Evolutionary conservation across 2,113 vertebrate genomes (phyloP).

Genomic region (Sisor rabdophorus): DNA sequence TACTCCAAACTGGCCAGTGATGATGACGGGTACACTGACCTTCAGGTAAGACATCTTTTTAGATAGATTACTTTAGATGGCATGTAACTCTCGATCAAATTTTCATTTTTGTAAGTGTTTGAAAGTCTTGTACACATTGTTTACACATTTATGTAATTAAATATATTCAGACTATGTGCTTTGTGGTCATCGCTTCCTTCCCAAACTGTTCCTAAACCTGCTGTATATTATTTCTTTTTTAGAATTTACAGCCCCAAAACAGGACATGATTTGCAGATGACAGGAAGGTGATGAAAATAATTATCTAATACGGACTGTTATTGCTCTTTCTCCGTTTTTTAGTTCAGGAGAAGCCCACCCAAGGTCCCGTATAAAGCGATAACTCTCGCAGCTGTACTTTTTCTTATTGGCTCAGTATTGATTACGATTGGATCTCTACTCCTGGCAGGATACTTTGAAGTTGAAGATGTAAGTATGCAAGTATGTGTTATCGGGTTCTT

Average conservation of each 20-base stretch:
- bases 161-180: too few relatives aligned
- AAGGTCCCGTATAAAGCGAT: slow-evolving; percentile 98
- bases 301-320: too few relatives aligned
- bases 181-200: too few relatives aligned
- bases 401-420: slow-evolving; percentile 87
- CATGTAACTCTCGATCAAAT: too few relatives aligned
- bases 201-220: too few relatives aligned
- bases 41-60: slow-evolving; percentile 85
- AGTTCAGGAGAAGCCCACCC: slow-evolving; percentile 97
- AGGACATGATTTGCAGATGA: too few relatives aligned
- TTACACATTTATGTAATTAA: too few relatives aligned
- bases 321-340: slow-evolving; percentile 29
- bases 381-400: slow-evolving; percentile 82
- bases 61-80: too few relatives aligned
- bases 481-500: background rate
- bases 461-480: slow-evolving; percentile 74
- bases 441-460: slow-evolving; percentile 87
- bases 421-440: slow-evolving; percentile 90
- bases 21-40: slow-evolving; percentile 93
- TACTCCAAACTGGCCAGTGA: slow-evolving; percentile 88
- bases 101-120: background rate
- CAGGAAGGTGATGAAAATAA: too few relatives aligned
- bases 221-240: too few relatives aligned
- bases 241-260: too few relatives aligned
- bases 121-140: background rate